Evolutionary conservation across 2,113 vertebrate genomes (phyloP).

Genomic region (Anguilla japonica): DNA sequence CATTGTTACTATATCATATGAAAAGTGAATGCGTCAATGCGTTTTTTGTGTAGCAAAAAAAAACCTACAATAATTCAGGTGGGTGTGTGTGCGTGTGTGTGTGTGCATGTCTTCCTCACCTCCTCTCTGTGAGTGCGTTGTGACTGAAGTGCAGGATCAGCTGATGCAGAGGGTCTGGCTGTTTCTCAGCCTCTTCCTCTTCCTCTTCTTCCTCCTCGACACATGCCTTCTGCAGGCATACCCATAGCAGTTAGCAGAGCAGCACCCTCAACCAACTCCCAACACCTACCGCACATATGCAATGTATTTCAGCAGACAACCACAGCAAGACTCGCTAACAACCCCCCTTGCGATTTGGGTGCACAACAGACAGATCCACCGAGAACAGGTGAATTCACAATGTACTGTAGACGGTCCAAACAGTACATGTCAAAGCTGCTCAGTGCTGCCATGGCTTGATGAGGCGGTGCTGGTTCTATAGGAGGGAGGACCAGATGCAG

Average conservation of each 20-base stretch:
- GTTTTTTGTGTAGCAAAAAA: too few species aligned
- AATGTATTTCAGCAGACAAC: background rate
- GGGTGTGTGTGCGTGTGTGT: conserved; percentile 11
- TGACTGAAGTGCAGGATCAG: conserved; percentile 96
- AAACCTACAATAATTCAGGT: conserved; percentile 14
- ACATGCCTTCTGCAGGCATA: conserved; percentile 81
- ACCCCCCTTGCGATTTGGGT: background rate
- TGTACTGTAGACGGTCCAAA: background rate
- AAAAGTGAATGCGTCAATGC: background rate
- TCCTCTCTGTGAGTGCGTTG: conserved; percentile 90
- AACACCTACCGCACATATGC: background rate
- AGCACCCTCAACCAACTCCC: background rate
- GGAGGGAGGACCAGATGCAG: background rate
- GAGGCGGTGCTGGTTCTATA: background rate
- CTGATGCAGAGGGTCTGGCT: conserved; percentile 95
- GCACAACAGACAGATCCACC: background rate
- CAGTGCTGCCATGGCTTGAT: background rate
- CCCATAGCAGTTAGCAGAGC: conserved; percentile 37
- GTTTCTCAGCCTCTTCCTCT: conserved; percentile 80
- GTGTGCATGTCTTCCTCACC: conserved; percentile 66
- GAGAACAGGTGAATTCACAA: background rate
- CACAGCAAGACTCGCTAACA: background rate
- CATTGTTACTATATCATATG: background rate
- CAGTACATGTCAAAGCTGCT: background rate
- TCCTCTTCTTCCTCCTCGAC: conserved; percentile 85